A percentile compares a stretch with the other conserved stretches of the same genome.
phyloP scores from a whole-genome alignment of 2,797 vertebrate genomes.

The Oreonectes daqikongensis region DNA sequence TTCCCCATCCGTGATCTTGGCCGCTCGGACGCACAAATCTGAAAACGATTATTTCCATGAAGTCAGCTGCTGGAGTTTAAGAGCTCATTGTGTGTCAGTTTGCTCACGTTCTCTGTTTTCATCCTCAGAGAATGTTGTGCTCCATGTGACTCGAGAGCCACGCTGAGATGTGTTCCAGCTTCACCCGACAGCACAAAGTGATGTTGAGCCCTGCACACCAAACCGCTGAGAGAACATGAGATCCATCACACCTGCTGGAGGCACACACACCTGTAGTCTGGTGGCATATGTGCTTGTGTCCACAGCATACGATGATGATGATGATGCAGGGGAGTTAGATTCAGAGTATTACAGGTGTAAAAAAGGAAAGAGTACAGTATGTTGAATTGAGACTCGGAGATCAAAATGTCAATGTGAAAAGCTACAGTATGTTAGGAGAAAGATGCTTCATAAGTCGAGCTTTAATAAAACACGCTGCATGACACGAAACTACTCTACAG shows the following conservation, averaged over 20 bases:
- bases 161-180: conserved; percentile 50
- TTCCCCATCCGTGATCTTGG: conserved; percentile 24
- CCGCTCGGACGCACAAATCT: not conserved
- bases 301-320: not conserved
- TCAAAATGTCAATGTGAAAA: conserved; percentile 5
- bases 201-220: not conserved
- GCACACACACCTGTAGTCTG: not conserved
- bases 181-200: not conserved
- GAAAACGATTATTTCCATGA: conserved; percentile 24
- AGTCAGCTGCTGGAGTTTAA: not conserved
- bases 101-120: conserved; percentile 48
- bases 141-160: conserved; percentile 60
- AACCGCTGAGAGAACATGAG: not conserved
- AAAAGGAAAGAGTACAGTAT: conserved; percentile 1
- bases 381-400: not conserved
- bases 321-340: not conserved
- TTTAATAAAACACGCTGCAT: not conserved
- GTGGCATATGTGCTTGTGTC: not conserved
- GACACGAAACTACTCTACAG: not conserved
- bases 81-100: not conserved
- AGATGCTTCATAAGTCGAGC: not conserved
- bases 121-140: conserved; percentile 64
- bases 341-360: not conserved
- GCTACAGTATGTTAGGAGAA: not conserved
- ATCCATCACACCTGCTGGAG: not conserved